Conservation (phyloP, 2,888 invertebrate species). For the Galerucella pusilla region DNA sequence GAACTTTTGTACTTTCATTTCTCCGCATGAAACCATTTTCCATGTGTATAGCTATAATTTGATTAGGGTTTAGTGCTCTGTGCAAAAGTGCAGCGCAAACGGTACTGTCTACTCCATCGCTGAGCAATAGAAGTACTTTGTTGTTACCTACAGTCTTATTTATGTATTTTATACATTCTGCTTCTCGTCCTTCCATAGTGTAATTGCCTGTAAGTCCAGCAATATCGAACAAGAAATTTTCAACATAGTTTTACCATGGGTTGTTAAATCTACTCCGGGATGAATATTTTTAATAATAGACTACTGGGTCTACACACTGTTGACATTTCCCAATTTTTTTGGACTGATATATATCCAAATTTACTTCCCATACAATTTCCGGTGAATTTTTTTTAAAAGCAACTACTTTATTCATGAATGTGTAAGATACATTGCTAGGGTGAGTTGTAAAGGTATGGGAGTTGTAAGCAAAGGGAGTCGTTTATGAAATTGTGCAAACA, state of each 20-base stretch:
- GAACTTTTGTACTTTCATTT: constrained; percentile 80
- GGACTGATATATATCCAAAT: background rate
- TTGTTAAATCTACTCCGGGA: constrained; percentile 93
- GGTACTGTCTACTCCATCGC: constrained; percentile 99
- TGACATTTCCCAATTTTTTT: background rate
- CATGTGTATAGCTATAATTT: constrained; percentile 96
- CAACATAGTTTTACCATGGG: constrained; percentile 81
- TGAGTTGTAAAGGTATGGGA: constrained; percentile 22
- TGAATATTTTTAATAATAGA: constrained; percentile 77
- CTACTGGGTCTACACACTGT: too few species aligned
- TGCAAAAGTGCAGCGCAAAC: constrained; percentile 97
- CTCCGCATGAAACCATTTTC: constrained; percentile 99
- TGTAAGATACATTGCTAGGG: constrained; percentile 34
- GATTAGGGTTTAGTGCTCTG: constrained; percentile 88
- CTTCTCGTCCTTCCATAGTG: constrained; percentile 88
- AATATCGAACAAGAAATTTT: constrained; percentile 95
- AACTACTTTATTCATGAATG: constrained; percentile 43
- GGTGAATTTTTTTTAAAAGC: constrained; percentile 7
- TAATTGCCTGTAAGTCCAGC: constrained; percentile 87
- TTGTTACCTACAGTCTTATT: constrained; percentile 85
- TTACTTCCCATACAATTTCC: background rate
- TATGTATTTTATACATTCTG: constrained; percentile 92
- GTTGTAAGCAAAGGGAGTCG: constrained; percentile 40
- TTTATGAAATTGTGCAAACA: constrained; percentile 43
- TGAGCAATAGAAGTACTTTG: constrained; percentile 90